These are phyloP conservation scores for Cryptotermes secundus DNA, from an alignment of 1,140 invertebrate genomes.

Conservation along the genomic window DNA sequence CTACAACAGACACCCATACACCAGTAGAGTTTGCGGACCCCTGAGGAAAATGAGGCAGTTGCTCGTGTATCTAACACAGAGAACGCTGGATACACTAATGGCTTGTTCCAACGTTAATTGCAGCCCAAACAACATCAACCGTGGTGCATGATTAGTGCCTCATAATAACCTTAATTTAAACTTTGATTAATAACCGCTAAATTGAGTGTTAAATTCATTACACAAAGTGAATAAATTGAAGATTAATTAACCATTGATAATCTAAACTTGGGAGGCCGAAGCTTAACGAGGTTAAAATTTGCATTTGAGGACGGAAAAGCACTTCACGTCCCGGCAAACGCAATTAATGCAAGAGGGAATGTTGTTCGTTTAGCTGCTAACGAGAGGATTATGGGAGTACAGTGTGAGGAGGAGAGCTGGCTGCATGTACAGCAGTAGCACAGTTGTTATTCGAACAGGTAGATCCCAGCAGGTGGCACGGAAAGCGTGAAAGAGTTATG, in stretches of 20 bases:
- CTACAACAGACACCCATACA: too few relatives aligned
- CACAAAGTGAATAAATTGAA: conserved; percentile 55
- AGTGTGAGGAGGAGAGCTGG: not conserved
- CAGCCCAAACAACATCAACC: conserved; percentile 32
- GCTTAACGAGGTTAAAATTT: conserved; percentile 53
- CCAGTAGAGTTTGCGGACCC: not conserved
- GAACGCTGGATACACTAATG: conserved; percentile 22
- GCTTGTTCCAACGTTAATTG: conserved; percentile 28
- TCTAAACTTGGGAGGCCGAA: conserved; percentile 50
- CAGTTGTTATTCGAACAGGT: not conserved
- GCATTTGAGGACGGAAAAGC: conserved; percentile 53
- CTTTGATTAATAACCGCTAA: conserved; percentile 54
- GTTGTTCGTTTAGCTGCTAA: conserved; percentile 28
- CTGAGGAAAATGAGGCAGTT: not conserved
- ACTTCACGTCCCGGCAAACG: conserved; percentile 48
- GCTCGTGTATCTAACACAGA: not conserved
- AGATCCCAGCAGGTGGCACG: too few relatives aligned
- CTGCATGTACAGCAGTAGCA: not conserved
- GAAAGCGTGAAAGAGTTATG: too few relatives aligned
- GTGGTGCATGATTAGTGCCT: conserved; percentile 34
- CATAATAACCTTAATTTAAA: conserved; percentile 51
- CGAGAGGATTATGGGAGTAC: conserved; percentile 26
- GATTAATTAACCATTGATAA: conserved; percentile 55
- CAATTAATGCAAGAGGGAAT: conserved; percentile 44
- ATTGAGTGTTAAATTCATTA: conserved; percentile 56